Evolutionary conservation across 2,888 invertebrate genomes (phyloP), one percentile per base, ranked within the genome.

Genomic region (Oxycera nigricornis): DNA sequence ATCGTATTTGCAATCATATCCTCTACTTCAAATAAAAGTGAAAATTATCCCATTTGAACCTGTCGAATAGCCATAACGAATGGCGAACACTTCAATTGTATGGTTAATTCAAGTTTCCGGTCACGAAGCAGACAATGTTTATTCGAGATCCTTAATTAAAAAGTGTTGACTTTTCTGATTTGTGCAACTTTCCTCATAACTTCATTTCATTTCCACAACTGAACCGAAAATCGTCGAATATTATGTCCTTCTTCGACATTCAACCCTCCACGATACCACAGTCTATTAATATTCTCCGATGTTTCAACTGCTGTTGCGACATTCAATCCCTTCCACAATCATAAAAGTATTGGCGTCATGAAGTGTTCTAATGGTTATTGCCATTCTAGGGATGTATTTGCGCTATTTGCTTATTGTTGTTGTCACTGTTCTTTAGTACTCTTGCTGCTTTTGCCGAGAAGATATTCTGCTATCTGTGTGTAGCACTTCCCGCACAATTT

Each of bases 91-190:
- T 28, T 31, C 31, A 11, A 4, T 20, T n/a, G 17, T 28, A 61
- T 2, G n/a, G 22, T 17, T 61, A 30, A 39, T 24, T 41, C 41
- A 1, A 24, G 4, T 39, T 65, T 65, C 65, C 39, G 65, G 65
- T 65, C 65, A 65, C 65, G 65, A 41, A 39, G 65, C 24, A 65
- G 65, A 65, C 65, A 65, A 65, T 65, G 65, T 65, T 65, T 65
- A 65, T 65, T 65, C 39, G 65, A 65, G 24, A 65, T 65, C 65
- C 65, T 65, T 65, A 65, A 65, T 65, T 65, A 65, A 65, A 65
- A 65, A 65, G 24, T 65, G 65, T 65, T 65, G 65, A 65, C 65
- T 65, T 41, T 65, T 65, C 65, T 65, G 65, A 65, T 65, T 65
- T 65, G 24, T 24, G 17, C 65, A 39, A 24, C 31, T 31, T 62